Base-by-base conservation (phyloP, 2,113 vertebrate genomes). In the Enhydra lutris region DNA sequence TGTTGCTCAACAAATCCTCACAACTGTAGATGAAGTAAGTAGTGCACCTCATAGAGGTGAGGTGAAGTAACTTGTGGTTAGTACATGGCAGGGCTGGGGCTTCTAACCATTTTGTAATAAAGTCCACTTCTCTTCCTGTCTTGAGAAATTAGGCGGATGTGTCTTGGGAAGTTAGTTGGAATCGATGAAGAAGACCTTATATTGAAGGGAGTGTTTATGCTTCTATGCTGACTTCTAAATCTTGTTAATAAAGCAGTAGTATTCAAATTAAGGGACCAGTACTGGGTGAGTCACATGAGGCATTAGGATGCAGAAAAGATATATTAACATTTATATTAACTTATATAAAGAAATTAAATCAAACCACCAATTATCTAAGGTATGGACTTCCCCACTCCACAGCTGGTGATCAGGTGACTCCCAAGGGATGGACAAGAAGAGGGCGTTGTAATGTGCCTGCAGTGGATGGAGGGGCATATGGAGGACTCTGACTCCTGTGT, bases 371-470 rank as follows among this genome's bases (percentile, higher is more conserved):
- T 82, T 86, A 55, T 36, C 34, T 76, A 13, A 42, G 61, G 47
- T 61, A 55, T 3, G 0, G 36, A 52, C 47, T 34, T 8, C 21
- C 50, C 50, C 26, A 11, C 2, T 23, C 7, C 31, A 67, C 45
- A 84, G 55, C 4, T 36, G 15, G 45, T 0, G 15, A 47, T 81
- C 21, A 26, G 0, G 0, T 57, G 73, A 85, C 7, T 71, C 20
- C 10, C 0, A 79, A 29, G 31, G 17, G 24, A 15, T 23, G 29
- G 23, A 39, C 4, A 1, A 26, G 23, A 47, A 50, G 24, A n/a
- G 23, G 34, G 4, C 0, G 0, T 10, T 36, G 17, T 15, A 2
- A 4, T 4, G 26, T 42, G 26, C 31, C 42, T 39, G 11, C 11
- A 20, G 52, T 4, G 17, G 57, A 13, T 18, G n/a, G 34, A 12